Evolutionary conservation across 1,140 invertebrate genomes (phyloP).

Genomic region (Anadara kagoshimensis): DNA sequence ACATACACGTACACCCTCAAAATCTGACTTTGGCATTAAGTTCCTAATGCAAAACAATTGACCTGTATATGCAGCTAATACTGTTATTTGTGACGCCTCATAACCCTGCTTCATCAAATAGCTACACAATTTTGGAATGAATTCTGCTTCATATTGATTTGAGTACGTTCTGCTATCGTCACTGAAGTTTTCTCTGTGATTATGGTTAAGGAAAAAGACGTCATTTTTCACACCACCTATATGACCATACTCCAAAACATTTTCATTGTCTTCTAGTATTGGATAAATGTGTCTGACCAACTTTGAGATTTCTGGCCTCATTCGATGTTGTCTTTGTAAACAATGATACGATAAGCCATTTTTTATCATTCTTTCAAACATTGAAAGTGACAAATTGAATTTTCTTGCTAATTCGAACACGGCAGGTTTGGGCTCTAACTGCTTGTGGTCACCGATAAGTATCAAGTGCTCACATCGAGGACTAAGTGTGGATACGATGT

Average conservation of each 20-base stretch:
- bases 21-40: conserved; percentile 49
- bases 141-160: conserved; percentile 70
- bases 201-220: conserved; percentile 72
- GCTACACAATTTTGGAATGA: conserved; percentile 56
- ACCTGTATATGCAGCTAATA: conserved; percentile 73
- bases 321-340: conserved; percentile 72
- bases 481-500: conserved; percentile 75
- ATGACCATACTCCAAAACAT: conserved; percentile 57
- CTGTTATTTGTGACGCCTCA: conserved; percentile 65
- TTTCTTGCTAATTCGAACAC: conserved; percentile 64
- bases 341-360: conserved; percentile 63
- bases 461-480: conserved; percentile 85
- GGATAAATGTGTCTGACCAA: conserved; percentile 70
- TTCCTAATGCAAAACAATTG: conserved; percentile 63
- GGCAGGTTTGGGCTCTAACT: conserved; percentile 72
- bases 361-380: conserved; percentile 71
- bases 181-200: conserved; percentile 51
- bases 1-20: conserved; percentile 73
- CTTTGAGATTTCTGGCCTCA: conserved; percentile 72
- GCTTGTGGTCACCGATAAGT: conserved; percentile 83
- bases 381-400: conserved; percentile 69
- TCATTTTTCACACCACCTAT: conserved; percentile 68
- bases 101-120: conserved; percentile 73
- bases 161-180: conserved; percentile 64
- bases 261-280: conserved; percentile 62